These are phyloP conservation scores for Centropyge bicolor DNA, from an alignment of 2,797 vertebrate species.

Conservation along the genomic window DNA sequence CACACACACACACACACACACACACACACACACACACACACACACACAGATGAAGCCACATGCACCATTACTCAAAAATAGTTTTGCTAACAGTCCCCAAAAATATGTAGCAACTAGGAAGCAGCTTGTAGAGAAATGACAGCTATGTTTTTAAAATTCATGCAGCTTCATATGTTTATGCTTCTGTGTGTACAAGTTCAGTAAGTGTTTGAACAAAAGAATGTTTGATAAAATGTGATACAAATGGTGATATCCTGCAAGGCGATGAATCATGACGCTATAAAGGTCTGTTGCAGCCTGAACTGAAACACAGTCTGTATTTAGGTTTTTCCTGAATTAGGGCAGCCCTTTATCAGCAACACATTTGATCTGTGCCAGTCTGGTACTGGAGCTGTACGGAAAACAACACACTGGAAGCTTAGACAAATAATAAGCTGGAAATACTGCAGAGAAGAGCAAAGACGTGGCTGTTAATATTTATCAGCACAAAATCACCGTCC, in stretches of 20 bases:
- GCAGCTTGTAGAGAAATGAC: conserved; percentile 2
- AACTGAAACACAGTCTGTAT: conserved; percentile 42
- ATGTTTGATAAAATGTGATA: background rate
- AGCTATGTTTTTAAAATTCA: conserved; percentile 6
- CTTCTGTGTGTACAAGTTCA: background rate
- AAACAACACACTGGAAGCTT: conserved; percentile 24
- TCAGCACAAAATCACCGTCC: conserved; percentile 23
- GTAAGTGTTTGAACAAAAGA: background rate
- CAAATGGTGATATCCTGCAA: conserved; percentile 13
- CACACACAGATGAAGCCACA: conserved; percentile 35
- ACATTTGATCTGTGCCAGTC: conserved; percentile 13
- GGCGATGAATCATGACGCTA: conserved; percentile 13
- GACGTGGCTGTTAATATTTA: conserved; percentile 19
- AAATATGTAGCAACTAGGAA: conserved; percentile 38
- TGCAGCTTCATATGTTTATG: background rate
- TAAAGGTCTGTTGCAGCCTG: conserved; percentile 24
- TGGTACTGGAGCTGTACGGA: background rate
- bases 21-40: conserved; percentile 2
- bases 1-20: too few relatives aligned
- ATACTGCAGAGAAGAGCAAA: conserved; percentile 12
- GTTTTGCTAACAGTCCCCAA: conserved; percentile 40
- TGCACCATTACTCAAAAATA: conserved; percentile 57
- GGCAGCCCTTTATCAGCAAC: conserved; percentile 20
- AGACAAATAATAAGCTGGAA: conserved; percentile 5
- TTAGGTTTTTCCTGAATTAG: conserved; percentile 37